Conservation (phyloP, 1,140 invertebrate genomes). For the Aphelinus certus region DNA sequence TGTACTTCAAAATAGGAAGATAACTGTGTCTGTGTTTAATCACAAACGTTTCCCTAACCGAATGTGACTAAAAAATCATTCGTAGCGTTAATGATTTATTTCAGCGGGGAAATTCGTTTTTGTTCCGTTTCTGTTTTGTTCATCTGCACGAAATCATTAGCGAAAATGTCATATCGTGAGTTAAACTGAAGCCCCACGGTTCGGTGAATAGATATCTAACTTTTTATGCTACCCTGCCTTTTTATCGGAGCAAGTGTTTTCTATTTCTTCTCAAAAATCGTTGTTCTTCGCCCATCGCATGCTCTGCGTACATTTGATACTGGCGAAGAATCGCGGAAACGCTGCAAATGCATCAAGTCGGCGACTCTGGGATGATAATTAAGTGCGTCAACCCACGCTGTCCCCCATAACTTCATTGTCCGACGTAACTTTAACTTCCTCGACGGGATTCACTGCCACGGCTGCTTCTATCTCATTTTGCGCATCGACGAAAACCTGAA, state of each 20-base stretch:
- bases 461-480: conserved; percentile 43
- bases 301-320: conserved; percentile 44
- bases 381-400: conserved; percentile 56
- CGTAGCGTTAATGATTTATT: conserved; percentile 9
- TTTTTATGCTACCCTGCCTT: conserved; percentile 45
- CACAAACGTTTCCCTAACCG: conserved; percentile 6
- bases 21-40: conserved; percentile 11
- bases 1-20: conserved; percentile 38
- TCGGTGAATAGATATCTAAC: conserved; percentile 51
- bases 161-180: conserved; percentile 51
- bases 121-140: conserved; percentile 24
- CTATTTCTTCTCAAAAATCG: conserved; percentile 51
- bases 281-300: conserved; percentile 56
- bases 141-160: conserved; percentile 60
- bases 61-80: conserved; percentile 32
- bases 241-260: conserved; percentile 42
- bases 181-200: conserved; percentile 44
- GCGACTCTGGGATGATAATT: conserved; percentile 36
- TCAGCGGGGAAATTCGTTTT: conserved; percentile 17
- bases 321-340: conserved; percentile 45
- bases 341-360: conserved; percentile 58
- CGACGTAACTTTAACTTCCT: conserved; percentile 45
- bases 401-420: conserved; percentile 58
- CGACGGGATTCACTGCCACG: conserved; percentile 43
- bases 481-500: conserved; percentile 48